These are phyloP conservation scores for Passer montanus DNA, from an alignment of 2,113 vertebrate species.

Conservation along the genomic window DNA sequence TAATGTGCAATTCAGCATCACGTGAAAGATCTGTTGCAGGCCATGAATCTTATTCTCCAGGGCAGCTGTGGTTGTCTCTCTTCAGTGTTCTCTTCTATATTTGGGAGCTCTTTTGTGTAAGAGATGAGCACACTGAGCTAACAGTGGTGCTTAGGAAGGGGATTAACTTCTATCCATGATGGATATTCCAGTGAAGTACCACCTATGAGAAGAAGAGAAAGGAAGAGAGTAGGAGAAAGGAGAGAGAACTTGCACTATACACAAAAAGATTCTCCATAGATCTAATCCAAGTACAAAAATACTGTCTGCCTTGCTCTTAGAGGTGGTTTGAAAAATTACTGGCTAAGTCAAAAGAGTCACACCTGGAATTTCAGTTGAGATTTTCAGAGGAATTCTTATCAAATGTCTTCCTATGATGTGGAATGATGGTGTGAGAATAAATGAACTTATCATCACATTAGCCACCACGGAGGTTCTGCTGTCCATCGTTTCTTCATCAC, in stretches of 20 bases:
- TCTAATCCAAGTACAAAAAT: neutral
- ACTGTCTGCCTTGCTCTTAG: neutral
- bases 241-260: neutral
- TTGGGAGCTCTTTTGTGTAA: neutral
- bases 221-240: neutral
- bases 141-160: neutral
- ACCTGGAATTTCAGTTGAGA: neutral
- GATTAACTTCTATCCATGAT: neutral
- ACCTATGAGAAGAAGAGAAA: neutral
- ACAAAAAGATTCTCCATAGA: neutral
- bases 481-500: neutral
- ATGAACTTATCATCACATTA: neutral
- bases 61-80: neutral
- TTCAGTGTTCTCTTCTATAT: neutral
- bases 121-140: neutral
- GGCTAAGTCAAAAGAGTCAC: neutral
- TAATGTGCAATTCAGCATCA: neutral
- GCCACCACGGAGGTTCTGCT: fast-evolving
- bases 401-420: neutral
- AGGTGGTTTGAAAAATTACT: neutral
- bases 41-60: neutral
- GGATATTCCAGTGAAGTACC: neutral
- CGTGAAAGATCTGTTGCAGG: neutral
- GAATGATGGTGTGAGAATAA: neutral
- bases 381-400: neutral